These are phyloP conservation scores for Forficula auricularia DNA, from an alignment of 1,140 invertebrate genomes.

Conservation along the genomic window DNA sequence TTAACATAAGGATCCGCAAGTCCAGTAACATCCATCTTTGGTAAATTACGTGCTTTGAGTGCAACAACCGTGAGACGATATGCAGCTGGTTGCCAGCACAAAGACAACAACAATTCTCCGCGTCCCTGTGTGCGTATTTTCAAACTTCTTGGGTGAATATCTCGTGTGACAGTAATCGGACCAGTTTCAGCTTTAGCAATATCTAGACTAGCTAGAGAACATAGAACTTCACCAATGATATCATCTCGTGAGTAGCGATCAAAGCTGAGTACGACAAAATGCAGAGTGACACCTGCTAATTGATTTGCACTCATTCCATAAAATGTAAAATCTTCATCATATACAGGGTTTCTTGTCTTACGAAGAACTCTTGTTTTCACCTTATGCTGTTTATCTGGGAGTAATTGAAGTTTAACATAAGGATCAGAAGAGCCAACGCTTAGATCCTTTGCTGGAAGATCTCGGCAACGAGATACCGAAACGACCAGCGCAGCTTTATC, in stretches of 20 bases:
- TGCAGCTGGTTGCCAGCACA: slow-evolving; percentile 86
- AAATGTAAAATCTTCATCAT: slow-evolving; percentile 94
- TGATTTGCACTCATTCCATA: slow-evolving; percentile 76
- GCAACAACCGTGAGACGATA: slow-evolving; percentile 78
- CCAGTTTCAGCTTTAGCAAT: slow-evolving; percentile 61
- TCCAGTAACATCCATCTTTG: slow-evolving; percentile 89
- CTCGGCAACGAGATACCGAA: slow-evolving; percentile 72
- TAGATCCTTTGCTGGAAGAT: slow-evolving; percentile 61
- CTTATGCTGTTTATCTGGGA: slow-evolving; percentile 88
- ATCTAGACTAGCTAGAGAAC: slow-evolving; percentile 59
- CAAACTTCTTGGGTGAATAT: slow-evolving; percentile 64
- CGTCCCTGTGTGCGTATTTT: slow-evolving; percentile 73
- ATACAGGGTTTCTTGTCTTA: slow-evolving; percentile 80
- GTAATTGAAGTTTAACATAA: slow-evolving; percentile 82
- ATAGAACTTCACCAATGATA: slow-evolving; percentile 92
- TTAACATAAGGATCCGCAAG: slow-evolving; percentile 90
- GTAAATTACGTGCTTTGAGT: slow-evolving; percentile 79
- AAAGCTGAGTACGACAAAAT: slow-evolving; percentile 90
- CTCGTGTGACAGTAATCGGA: slow-evolving; percentile 53
- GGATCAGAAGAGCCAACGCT: slow-evolving; percentile 57
- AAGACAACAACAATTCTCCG: slow-evolving; percentile 75
- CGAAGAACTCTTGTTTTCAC: slow-evolving; percentile 85
- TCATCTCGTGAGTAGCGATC: slow-evolving; percentile 94
- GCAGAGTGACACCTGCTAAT: slow-evolving; percentile 65
- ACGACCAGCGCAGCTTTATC: slow-evolving; percentile 82